Base-by-base conservation (phyloP, 92 coral and sea anemone genomes). In the Plumapathes pennacea region DNA sequence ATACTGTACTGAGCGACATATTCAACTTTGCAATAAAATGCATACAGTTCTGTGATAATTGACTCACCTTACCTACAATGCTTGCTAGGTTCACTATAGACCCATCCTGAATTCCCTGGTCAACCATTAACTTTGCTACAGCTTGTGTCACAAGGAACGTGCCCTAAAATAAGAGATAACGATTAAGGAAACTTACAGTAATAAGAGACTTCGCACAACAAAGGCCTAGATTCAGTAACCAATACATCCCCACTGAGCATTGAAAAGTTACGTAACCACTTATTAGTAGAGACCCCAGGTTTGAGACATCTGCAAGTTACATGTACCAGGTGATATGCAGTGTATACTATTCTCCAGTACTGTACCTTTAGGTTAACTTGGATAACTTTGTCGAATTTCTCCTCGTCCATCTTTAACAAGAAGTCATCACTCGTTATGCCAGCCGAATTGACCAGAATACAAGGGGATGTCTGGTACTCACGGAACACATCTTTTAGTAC, bases 401-500 rank as follows among this genome's bases (percentile, higher is more conserved):
- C 84, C 28, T 92, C 98, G 18, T 73, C 82, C 98, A 92, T 92
- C 50, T 84, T 77, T 32, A 92, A 43, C 40, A 92, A 40, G 50
- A 92, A 65, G 2, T 87, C 94, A 74, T 92, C 96, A 31, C 81
- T 82, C 13, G 73, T 76, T 20, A 92, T 84, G 9, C 98, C 96
- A 56, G 95, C 96, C n/a, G 85, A 88, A 47, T 92, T 84, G 25
- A 92, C 98, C 37, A 89, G 60, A 55, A 92, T 84, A 46, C 98
- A 92, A 2, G 98, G 98, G 15, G 90, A 62, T 45, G 73, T 80
- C 46, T 74, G 47, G 53, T 88, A 75, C 18, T 74, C 77, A 29
- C 60, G 63, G 29, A 67, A 72, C 4, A 92, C 70, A 12, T 55
- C 53, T 50, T 69, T 73, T 57, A 92, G 41, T 26, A 77, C 46